Evolutionary conservation across 2,797 vertebrate species (phyloP).

Genomic region (Phrynocephalus guinanensis): DNA sequence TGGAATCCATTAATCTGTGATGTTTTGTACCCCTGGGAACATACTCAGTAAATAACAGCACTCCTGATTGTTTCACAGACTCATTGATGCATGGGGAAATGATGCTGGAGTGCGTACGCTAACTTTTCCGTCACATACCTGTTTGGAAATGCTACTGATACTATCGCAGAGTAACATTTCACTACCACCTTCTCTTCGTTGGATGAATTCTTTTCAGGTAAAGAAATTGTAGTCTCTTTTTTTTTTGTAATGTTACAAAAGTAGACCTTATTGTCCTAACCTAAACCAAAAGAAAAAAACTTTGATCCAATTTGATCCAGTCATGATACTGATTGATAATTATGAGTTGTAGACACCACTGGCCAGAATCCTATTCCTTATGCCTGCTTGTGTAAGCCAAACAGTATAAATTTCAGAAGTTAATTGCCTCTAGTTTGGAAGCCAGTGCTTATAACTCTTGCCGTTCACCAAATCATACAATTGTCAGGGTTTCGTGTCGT

Average conservation of each 20-base stretch:
- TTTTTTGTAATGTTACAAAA: neutral
- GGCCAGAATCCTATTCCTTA: no score
- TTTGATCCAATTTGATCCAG: neutral
- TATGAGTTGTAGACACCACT: neutral
- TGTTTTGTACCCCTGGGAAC: no score
- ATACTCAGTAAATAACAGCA: conserved; percentile 16
- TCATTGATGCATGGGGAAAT: conserved; percentile 86
- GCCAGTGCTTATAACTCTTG: no score
- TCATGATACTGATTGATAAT: neutral
- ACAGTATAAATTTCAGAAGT: no score
- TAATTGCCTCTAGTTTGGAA: no score
- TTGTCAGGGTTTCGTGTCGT: no score
- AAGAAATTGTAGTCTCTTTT: conserved; percentile 57
- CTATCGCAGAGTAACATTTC: conserved; percentile 82
- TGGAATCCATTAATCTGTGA: no score
- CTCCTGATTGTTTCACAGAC: conserved; percentile 73
- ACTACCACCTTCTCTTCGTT: conserved; percentile 86
- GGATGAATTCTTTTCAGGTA: conserved; percentile 93
- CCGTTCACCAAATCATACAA: no score
- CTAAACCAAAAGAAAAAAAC: neutral
- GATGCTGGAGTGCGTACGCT: conserved; percentile 89
- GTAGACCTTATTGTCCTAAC: neutral
- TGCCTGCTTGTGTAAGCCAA: no score
- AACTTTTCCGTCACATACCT: conserved; percentile 86
- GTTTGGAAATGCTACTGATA: conserved; percentile 87